These are phyloP conservation scores for Holacanthella duospinosa DNA, from an alignment of 2,888 invertebrate species.

Conservation along the genomic window DNA sequence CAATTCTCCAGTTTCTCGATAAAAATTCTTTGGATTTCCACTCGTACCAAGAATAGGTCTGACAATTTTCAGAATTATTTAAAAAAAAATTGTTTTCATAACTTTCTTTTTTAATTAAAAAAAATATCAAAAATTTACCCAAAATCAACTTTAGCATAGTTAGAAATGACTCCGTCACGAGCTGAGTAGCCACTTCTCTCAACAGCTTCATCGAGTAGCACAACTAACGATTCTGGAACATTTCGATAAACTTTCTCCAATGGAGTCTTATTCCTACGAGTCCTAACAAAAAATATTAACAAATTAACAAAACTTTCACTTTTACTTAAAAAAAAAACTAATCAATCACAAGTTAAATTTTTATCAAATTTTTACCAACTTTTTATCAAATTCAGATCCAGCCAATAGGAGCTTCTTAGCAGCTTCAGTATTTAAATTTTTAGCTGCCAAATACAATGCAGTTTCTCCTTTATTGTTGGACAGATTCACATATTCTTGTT, in stretches of 20 bases:
- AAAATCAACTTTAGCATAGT: constrained; percentile 7
- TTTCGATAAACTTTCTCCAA: constrained; percentile 10
- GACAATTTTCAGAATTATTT: too few species aligned
- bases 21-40: not conserved
- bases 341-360: not conserved
- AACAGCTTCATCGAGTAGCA: constrained; percentile 4
- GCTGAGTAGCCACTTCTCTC: constrained; percentile 6
- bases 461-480: constrained; percentile 3
- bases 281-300: too few species aligned
- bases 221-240: constrained; percentile 9
- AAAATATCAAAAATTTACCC: not conserved
- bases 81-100: too few species aligned
- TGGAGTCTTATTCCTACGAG: constrained; percentile 5
- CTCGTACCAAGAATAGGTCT: constrained; percentile 7
- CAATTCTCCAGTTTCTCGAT: constrained; percentile 7
- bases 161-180: constrained; percentile 5
- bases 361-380: not conserved
- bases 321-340: too few species aligned
- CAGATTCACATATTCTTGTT: constrained; percentile 1
- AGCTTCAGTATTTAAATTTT: constrained; percentile 5
- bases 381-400: constrained; percentile 6
- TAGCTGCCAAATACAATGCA: constrained; percentile 7
- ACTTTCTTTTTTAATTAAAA: too few species aligned
- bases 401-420: constrained; percentile 2
- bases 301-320: too few species aligned